These are phyloP conservation scores for Saccostrea echinata DNA, from an alignment of 1,140 invertebrate species.

Conservation along the genomic window DNA sequence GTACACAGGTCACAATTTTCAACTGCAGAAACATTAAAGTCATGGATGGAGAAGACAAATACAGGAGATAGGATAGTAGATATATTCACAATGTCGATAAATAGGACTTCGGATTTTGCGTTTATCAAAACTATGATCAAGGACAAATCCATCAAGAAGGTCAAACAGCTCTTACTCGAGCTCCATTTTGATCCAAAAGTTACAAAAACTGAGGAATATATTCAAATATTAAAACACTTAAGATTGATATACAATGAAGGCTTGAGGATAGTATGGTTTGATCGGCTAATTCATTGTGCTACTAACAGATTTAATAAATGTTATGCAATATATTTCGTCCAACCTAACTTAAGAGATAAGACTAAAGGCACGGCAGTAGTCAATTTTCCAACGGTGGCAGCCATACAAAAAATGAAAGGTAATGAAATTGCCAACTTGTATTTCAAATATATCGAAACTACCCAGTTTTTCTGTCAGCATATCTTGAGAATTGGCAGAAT, in stretches of 20 bases:
- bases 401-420: background rate
- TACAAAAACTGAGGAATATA: background rate
- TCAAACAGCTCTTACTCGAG: background rate
- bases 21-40: background rate
- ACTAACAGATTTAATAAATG: background rate
- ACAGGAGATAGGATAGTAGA: background rate
- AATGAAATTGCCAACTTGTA: background rate
- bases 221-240: background rate
- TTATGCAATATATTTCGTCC: background rate
- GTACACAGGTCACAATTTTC: background rate
- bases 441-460: constrained; percentile 59
- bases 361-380: background rate
- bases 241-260: background rate
- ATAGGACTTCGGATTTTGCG: background rate
- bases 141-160: background rate
- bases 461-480: constrained; percentile 58
- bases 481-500: constrained; percentile 58
- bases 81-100: background rate
- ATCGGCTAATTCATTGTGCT: background rate
- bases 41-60: background rate
- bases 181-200: background rate
- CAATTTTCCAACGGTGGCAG: background rate
- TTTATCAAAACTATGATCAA: background rate
- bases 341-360: constrained; percentile 3
- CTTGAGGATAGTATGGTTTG: background rate